Conservation (phyloP, 2,113 vertebrate species). For the Engraulis encrasicolus region DNA sequence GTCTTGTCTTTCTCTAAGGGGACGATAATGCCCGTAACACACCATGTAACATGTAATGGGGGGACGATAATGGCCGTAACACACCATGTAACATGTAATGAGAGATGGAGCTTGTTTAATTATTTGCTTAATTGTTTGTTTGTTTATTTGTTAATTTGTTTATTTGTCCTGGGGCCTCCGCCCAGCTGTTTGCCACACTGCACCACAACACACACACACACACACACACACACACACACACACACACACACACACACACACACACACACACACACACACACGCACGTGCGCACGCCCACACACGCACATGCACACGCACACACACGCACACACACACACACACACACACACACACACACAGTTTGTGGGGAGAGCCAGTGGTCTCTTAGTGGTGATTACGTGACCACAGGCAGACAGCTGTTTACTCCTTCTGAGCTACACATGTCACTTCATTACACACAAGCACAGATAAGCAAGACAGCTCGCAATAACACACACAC, state of each 20-base stretch:
- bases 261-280: no score
- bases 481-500: conserved; percentile 10
- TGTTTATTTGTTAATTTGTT: background rate
- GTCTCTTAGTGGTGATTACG: background rate
- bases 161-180: background rate
- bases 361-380: background rate
- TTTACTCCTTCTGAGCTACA: background rate
- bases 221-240: no score
- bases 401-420: background rate
- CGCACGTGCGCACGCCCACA: no score
- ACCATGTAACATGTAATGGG: background rate
- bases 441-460: background rate
- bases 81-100: background rate
- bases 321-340: no score
- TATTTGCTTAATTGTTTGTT: background rate
- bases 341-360: background rate
- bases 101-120: no score
- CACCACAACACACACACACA: no score
- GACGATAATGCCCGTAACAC: background rate
- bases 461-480: background rate
- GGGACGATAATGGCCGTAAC: background rate
- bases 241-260: no score
- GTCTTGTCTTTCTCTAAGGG: background rate
- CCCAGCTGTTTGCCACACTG: background rate
- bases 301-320: no score